Percentiles rank a stretch among this genome's conserved stretches.
Evolutionary conservation across 2,113 vertebrate species (phyloP).

Genomic region (Caracal caracal): DNA sequence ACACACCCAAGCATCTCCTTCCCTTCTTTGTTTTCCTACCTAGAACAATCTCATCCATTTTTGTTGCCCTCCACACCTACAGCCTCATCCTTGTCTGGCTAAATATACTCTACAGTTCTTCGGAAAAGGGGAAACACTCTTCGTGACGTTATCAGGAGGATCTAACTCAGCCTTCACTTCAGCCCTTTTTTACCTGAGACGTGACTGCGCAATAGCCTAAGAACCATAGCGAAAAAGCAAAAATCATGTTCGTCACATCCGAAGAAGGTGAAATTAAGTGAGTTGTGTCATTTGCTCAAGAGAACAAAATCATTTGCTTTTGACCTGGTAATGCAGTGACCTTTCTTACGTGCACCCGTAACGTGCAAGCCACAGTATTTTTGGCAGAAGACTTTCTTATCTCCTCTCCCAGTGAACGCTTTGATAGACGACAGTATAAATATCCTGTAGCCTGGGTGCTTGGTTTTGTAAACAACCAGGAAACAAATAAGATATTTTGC

Average conservation of each 20-base stretch:
- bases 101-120: background rate
- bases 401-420: background rate
- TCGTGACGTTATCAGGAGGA: background rate
- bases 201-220: background rate
- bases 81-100: background rate
- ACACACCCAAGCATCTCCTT: background rate
- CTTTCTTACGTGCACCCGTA: background rate
- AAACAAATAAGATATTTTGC: conserved; percentile 74
- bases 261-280: background rate
- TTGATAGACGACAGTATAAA: conserved; percentile 63
- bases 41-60: background rate
- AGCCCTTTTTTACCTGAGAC: background rate
- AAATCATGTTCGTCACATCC: background rate
- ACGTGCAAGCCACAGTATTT: background rate
- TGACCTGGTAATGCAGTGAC: background rate
- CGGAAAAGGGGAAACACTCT: background rate
- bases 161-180: background rate
- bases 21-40: background rate
- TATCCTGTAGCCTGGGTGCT: conserved; percentile 55
- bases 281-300: background rate
- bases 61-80: background rate
- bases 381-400: conserved; percentile 40
- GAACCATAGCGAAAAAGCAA: background rate
- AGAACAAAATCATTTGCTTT: conserved; percentile 21
- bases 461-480: conserved; percentile 62